Evolutionary conservation across 2,113 vertebrate genomes (phyloP).

Genomic region (Spizaetus ornatus): DNA sequence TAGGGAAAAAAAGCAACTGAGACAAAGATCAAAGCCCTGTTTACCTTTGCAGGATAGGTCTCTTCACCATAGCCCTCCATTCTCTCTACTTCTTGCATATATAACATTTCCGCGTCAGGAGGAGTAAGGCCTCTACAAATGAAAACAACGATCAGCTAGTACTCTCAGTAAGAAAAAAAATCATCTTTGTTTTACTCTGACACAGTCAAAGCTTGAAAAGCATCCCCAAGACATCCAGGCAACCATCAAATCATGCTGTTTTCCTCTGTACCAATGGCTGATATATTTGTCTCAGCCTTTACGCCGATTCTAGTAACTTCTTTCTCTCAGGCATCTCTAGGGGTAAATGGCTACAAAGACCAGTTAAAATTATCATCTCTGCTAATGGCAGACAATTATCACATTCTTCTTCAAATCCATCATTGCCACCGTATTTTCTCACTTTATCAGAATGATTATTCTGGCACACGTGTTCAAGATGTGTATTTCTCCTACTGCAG

Average conservation of each 20-base stretch:
- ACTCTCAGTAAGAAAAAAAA: not conserved
- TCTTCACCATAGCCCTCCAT: conserved; percentile 97
- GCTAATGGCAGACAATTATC: not conserved
- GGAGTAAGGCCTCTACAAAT: conserved; percentile 85
- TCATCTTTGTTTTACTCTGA: not conserved
- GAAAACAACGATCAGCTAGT: not conserved
- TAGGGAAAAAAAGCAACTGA: not conserved
- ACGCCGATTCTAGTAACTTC: not conserved
- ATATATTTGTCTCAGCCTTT: not conserved
- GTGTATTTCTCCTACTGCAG: not conserved
- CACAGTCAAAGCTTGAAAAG: not conserved
- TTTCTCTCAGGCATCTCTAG: not conserved
- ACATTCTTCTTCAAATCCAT: not conserved
- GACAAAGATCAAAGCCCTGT: not conserved
- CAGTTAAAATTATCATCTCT: not conserved
- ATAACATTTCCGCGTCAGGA: conserved; percentile 92
- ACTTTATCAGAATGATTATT: not conserved
- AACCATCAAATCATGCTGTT: not conserved
- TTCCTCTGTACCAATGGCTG: not conserved
- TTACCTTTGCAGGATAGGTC: conserved; percentile 93
- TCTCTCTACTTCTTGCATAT: conserved; percentile 96
- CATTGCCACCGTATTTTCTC: not conserved
- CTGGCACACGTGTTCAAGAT: not conserved
- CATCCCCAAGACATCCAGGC: not conserved
- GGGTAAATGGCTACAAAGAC: not conserved